Percentiles rank a stretch among this genome's conserved stretches.
Evolutionary conservation across 2,797 vertebrate species (phyloP).

Genomic region (Iguana delicatissima): DNA sequence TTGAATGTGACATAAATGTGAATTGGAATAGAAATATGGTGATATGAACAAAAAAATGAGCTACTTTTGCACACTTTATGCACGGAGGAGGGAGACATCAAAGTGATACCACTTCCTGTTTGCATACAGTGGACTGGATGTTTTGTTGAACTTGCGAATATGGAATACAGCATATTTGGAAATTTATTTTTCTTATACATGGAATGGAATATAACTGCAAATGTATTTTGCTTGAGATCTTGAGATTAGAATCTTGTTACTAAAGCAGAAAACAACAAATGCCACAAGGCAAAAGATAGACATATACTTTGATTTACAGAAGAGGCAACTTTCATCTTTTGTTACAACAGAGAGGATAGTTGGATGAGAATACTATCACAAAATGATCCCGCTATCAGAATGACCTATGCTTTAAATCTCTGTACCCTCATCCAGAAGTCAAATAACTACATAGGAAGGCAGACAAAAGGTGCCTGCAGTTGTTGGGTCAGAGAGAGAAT

Average conservation of each 20-base stretch:
- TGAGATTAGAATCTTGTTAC: conserved; percentile 1
- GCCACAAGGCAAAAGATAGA: neutral
- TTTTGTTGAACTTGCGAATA: neutral
- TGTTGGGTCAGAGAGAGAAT: conserved; percentile 47
- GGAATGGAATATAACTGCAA: neutral
- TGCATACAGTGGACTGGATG: neutral
- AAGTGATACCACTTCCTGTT: neutral
- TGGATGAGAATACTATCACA: conserved; percentile 26
- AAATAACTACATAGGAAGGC: conserved; percentile 37
- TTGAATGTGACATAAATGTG: neutral
- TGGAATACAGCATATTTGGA: neutral
- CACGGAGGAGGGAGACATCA: neutral
- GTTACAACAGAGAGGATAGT: conserved; percentile 1
- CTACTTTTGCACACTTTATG: neutral
- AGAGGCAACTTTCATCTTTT: neutral
- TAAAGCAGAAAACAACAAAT: neutral
- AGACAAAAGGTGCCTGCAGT: conserved; percentile 37
- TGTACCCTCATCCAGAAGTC: conserved; percentile 50
- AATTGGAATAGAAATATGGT: neutral
- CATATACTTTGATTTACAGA: conserved; percentile 8
- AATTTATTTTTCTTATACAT: neutral
- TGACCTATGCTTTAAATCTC: conserved; percentile 55
- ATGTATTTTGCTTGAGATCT: neutral
- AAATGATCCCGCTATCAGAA: conserved; percentile 44
- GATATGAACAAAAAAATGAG: neutral